Conservation (phyloP, 2,113 vertebrate species). For the Coreoperca whiteheadi region DNA sequence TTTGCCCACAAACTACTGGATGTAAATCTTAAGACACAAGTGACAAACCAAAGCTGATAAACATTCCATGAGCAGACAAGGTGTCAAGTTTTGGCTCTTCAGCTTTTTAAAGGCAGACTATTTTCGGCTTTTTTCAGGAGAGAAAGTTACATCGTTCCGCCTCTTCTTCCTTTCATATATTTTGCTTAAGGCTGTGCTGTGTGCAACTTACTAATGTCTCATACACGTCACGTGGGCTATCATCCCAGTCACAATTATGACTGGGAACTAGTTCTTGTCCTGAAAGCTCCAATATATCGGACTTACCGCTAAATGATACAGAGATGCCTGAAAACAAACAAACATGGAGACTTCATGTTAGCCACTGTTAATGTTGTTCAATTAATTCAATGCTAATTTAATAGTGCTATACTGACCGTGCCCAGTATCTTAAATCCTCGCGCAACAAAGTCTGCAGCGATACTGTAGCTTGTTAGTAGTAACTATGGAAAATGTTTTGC, state of each 20-base stretch:
- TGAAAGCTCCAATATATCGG: neutral
- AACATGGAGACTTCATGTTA: neutral
- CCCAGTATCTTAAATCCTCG: neutral
- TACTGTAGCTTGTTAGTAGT: no score
- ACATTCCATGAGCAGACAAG: slow-evolving; percentile 28
- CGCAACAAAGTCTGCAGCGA: no score
- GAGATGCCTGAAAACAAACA: neutral
- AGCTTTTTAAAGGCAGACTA: slow-evolving; percentile 33
- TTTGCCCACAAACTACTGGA: slow-evolving; percentile 12
- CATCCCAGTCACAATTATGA: slow-evolving; percentile 1
- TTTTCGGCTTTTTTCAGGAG: slow-evolving; percentile 34
- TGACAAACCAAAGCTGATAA: slow-evolving; percentile 27
- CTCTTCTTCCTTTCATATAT: neutral
- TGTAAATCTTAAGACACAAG: neutral
- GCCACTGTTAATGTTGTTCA: no score
- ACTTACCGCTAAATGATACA: neutral
- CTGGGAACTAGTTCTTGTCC: neutral
- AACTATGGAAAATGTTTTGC: no score
- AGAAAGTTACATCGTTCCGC: neutral
- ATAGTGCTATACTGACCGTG: neutral
- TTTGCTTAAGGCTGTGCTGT: neutral
- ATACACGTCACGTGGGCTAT: neutral
- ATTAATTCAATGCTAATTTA: neutral
- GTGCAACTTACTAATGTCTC: neutral
- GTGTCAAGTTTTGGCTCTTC: slow-evolving; percentile 43